phyloP scores from a whole-genome alignment of 2,888 invertebrate genomes.

The Boloria selene region DNA sequence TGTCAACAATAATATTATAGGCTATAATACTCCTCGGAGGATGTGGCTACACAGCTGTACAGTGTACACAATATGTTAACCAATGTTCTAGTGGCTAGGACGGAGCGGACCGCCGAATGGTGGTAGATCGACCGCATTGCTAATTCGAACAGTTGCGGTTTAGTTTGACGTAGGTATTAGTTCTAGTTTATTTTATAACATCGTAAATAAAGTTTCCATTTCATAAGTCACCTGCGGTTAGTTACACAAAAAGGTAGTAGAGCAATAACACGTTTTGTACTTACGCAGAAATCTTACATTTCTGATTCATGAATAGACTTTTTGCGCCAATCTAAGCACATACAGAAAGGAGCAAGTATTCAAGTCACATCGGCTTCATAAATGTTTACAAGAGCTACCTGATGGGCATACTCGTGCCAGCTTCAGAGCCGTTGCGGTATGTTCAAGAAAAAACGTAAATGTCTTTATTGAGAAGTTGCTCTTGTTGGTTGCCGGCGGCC shows the following conservation, averaged over 20 bases:
- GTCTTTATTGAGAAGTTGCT: slow-evolving; percentile 36
- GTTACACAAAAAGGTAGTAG: no score
- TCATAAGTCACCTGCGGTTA: not conserved
- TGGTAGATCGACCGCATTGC: no score
- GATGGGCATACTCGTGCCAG: slow-evolving; percentile 25
- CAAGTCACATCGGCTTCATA: slow-evolving; percentile 20
- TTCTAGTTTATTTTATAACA: not conserved
- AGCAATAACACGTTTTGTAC: not conserved
- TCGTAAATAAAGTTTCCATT: not conserved
- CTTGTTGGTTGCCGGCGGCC: slow-evolving; percentile 11
- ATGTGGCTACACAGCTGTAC: no score
- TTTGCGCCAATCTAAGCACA: slow-evolving; percentile 2
- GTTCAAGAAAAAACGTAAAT: slow-evolving; percentile 36
- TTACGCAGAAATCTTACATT: not conserved
- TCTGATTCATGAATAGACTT: slow-evolving; percentile 8
- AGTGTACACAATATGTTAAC: no score
- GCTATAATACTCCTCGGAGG: no score
- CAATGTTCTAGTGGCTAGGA: no score
- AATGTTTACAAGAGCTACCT: slow-evolving; percentile 26
- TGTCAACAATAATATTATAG: no score
- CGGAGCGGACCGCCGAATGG: no score
- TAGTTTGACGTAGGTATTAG: not conserved
- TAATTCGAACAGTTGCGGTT: not conserved
- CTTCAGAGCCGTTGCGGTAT: slow-evolving; percentile 21
- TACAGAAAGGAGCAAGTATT: slow-evolving; percentile 18